Evolutionary conservation across 2,888 invertebrate genomes (phyloP), one percentile per base, ranked within the genome.

Genomic region (Pollenia griseotomentosa): DNA sequence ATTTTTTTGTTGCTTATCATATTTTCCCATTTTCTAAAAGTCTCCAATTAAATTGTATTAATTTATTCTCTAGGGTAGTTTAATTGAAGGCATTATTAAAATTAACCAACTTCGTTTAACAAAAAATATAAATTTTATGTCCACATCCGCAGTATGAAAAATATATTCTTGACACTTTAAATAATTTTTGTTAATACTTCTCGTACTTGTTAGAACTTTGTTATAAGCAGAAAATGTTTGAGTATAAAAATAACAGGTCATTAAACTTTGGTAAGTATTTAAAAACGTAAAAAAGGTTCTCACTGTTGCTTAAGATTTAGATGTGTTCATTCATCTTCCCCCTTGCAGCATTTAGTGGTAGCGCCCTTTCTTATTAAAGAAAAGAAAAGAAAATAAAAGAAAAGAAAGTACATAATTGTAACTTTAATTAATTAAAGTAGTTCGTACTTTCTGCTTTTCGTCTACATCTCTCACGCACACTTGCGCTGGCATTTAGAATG

Each of bases 341-440:
- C 23, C 23, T 23, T 23, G 23, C 23, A 23, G 33, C 33, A 33
- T 33, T 33, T 4, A 33, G 2, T 33, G 33, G 4, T 3, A 33
- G 33, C 33, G 33, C 33, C 33, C 33, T 33, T 33, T 33, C 33
- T 33, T 33, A 2, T 33, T 33, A 33, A 33, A 33, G 5, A 10
- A 16, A n/a, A n/a, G n/a, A n/a, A n/a, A n/a, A n/a, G n/a, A n/a
- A n/a, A n/a, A n/a, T n/a, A n/a, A 55, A 55, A 19, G 33, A 51
- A 57, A 51, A 33, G 19, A 59, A 78, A 16, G 63, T 65, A 59
- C 44, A 59, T 59, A 74, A 68, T 75, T 82, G 74, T 53, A 70
- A 59, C 68, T 68, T 82, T 75, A 75, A 82, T 82, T 68, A 75
- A 44, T 61, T 53, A 63, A 82, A 82, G 63, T 57, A 79, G 48